Percentiles rank a stretch among this genome's conserved stretches.
These are phyloP conservation scores for Ictalurus punctatus DNA, from an alignment of 2,113 vertebrate genomes.

Conservation along the genomic window DNA sequence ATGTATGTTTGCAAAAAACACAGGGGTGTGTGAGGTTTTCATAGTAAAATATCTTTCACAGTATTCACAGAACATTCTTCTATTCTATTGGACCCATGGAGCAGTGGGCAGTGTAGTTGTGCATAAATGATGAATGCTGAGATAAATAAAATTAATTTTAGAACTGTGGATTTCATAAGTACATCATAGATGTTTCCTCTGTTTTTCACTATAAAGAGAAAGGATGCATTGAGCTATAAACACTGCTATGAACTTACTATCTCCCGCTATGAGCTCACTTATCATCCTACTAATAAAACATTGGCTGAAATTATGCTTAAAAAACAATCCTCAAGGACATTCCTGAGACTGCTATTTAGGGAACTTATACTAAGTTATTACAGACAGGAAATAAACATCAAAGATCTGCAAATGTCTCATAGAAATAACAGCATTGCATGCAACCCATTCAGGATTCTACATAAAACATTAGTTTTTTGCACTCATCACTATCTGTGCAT, in stretches of 20 bases:
- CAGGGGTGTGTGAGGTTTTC: background rate
- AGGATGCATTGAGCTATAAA: background rate
- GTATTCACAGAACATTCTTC: background rate
- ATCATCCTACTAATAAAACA: background rate
- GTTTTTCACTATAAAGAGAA: background rate
- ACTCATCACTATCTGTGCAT: background rate
- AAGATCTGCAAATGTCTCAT: background rate
- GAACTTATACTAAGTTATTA: background rate
- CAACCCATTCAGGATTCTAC: background rate
- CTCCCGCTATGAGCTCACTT: background rate
- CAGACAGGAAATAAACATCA: background rate
- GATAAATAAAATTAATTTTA: background rate
- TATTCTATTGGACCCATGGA: too few species aligned
- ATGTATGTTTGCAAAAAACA: background rate
- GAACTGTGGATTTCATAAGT: background rate
- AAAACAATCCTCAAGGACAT: background rate
- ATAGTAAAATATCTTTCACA: background rate
- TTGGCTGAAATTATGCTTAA: background rate
- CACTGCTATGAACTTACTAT: background rate
- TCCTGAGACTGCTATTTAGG: background rate
- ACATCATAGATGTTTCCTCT: background rate
- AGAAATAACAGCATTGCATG: background rate
- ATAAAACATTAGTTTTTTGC: background rate
- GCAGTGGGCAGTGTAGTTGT: background rate
- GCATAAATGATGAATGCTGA: background rate